Percentiles rank a stretch among this genome's conserved stretches.
Conservation (phyloP, 2,888 invertebrate genomes). For the Oxystoma pomonae region DNA sequence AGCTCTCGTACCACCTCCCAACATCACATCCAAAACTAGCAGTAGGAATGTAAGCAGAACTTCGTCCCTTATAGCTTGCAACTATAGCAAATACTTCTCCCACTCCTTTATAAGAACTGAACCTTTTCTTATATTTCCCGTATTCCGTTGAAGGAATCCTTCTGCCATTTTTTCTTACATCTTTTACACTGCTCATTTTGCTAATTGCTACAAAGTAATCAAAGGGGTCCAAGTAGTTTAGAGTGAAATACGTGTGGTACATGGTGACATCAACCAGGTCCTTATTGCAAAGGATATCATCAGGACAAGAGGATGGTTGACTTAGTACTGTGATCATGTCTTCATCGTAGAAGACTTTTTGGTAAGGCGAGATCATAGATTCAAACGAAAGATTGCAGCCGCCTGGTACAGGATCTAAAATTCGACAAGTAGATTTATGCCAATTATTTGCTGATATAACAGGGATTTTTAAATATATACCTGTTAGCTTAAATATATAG, state of each 20-base stretch:
- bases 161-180: conserved; percentile 51
- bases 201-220: conserved; percentile 59
- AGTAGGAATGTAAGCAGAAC: conserved; percentile 65
- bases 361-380: conserved; percentile 57
- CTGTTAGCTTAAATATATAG: no score
- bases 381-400: conserved; percentile 72
- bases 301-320: conserved; percentile 49
- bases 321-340: conserved; percentile 53
- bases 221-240: conserved; percentile 52
- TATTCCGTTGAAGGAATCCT: conserved; percentile 45
- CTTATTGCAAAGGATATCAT: conserved; percentile 41
- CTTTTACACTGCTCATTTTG: conserved; percentile 58
- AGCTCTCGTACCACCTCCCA: conserved; percentile 47
- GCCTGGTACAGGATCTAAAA: conserved; percentile 71
- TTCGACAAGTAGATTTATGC: no score
- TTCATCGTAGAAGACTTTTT: conserved; percentile 46
- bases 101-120: conserved; percentile 59
- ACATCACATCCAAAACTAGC: conserved; percentile 63
- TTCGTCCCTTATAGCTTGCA: conserved; percentile 46
- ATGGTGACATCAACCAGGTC: conserved; percentile 49
- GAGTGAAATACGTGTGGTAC: conserved; percentile 61
- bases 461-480: no score
- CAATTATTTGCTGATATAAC: no score
- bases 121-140: conserved; percentile 43
- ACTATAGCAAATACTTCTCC: conserved; percentile 59